Evolutionary conservation across 2,113 vertebrate genomes (phyloP).

Genomic region (Haemorhous mexicanus): DNA sequence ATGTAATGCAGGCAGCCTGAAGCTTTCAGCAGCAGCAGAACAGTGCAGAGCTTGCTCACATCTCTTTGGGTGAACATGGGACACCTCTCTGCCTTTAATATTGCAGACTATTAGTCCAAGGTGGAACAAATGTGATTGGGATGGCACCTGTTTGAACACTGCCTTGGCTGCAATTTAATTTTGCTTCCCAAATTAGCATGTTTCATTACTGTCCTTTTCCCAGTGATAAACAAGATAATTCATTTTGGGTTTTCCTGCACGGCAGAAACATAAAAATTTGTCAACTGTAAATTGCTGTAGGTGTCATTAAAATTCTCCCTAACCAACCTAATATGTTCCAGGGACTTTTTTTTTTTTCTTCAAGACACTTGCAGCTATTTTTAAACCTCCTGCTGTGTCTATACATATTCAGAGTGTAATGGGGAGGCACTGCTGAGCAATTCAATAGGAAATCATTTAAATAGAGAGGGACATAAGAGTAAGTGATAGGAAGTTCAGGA

Average conservation of each 20-base stretch:
- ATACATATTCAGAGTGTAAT: constrained; percentile 74
- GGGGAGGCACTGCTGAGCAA: constrained; percentile 66
- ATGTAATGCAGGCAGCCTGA: not conserved
- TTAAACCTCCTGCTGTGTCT: constrained; percentile 73
- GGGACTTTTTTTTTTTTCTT: constrained; percentile 40
- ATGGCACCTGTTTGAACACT: constrained; percentile 43
- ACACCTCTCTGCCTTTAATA: constrained; percentile 24
- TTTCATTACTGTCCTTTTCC: constrained; percentile 67
- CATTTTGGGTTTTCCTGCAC: constrained; percentile 62
- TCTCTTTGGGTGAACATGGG: not conserved
- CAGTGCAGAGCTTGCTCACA: not conserved
- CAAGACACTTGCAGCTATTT: constrained; percentile 58
- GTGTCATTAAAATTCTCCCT: constrained; percentile 73
- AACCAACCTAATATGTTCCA: constrained; percentile 57
- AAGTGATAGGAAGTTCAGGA: constrained; percentile 32
- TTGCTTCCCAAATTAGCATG: constrained; percentile 59
- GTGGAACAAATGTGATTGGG: constrained; percentile 43
- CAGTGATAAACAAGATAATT: constrained; percentile 72
- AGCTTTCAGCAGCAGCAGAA: not conserved
- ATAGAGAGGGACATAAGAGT: not conserved
- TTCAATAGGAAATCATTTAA: constrained; percentile 64
- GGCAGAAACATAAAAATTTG: constrained; percentile 71
- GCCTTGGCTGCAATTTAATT: constrained; percentile 70
- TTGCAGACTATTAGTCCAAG: constrained; percentile 37
- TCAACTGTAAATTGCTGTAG: constrained; percentile 70